Evolutionary conservation across 2,888 invertebrate genomes (phyloP), one percentile per base, ranked within the genome.

Genomic region (Mythimna loreyi): DNA sequence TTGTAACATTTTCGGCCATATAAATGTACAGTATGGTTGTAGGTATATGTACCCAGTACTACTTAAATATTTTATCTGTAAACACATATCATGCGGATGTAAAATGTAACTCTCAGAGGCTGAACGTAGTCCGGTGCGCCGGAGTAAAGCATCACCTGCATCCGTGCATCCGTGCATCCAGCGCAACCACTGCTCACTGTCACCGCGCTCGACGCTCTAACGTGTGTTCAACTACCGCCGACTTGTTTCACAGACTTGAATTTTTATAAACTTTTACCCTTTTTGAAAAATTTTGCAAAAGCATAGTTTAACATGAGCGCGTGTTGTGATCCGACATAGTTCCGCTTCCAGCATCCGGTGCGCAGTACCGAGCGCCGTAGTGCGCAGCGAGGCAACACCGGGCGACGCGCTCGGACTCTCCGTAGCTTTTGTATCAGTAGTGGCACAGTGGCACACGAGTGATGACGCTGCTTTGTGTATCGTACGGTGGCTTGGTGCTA

Each of bases 401-500:
- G 45, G 53, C 47, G 72, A 59, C 36, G 70, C 66, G 55, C 64
- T 75, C 64, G 47, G 57, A 67, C 75, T 74, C 66, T 58, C 73
- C 58, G 83, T 92, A 93, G 93, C 93, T 94, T 94, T 92, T 92
- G 89, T 93, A 92, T 79, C 75, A 79, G 80, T 85, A 78, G 68
- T 75, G 80, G 80, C 86, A 80, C 55, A 33, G 75, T 67, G 82
- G 72, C 82, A 76, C 77, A 72, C 79, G 80, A 78, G 82, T 76
- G 85, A 81, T 68, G 83, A 84, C 85, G 88, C 89, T 87, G 92
- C 92, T 92, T 92, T 85, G 85, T 89, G 89, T 89, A 84, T 90
- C 89, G 92, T 94, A 92, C 92, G 92, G 93, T 93, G 94, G 95
- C 95, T 95, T 94, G 95, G 94, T 95, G 95, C 95, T 95, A 94